Percentiles rank a stretch among this genome's conserved stretches.
Evolutionary conservation across 37 sponge, comb jelly and placozoan species (phyloP).

Genomic region (Agelas oroides): DNA sequence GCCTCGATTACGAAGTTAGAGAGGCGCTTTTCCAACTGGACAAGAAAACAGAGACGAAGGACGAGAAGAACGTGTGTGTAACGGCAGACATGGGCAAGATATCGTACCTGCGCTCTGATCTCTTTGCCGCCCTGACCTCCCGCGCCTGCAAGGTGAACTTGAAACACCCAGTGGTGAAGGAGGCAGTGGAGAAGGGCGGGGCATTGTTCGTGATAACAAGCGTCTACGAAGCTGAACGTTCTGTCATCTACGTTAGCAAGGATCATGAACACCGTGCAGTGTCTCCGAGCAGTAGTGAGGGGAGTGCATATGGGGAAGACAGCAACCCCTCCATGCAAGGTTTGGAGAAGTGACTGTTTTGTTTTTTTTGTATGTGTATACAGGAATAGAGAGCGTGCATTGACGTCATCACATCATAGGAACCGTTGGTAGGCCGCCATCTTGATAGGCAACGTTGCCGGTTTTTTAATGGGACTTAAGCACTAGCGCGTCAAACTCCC

Average conservation of each 20-base stretch:
- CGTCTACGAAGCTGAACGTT: slow-evolving; percentile 50
- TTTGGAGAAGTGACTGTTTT: too few relatives aligned
- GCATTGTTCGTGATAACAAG: slow-evolving; percentile 60
- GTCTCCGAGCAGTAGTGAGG: not conserved
- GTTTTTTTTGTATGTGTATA: too few relatives aligned
- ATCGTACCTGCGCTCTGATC: slow-evolving; percentile 30
- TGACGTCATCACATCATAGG: too few relatives aligned
- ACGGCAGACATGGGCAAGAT: slow-evolving; percentile 61
- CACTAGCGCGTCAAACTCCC: too few relatives aligned
- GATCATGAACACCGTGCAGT: too few relatives aligned
- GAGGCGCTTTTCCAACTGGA: slow-evolving; percentile 20
- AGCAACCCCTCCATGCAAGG: not conserved
- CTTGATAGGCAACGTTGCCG: too few relatives aligned
- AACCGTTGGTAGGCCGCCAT: too few relatives aligned
- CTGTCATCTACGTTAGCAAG: slow-evolving; percentile 10
- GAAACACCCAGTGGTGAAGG: slow-evolving; percentile 59
- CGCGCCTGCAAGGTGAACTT: slow-evolving; percentile 22
- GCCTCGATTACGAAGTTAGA: slow-evolving; percentile 53
- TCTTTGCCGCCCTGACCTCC: slow-evolving; percentile 10
- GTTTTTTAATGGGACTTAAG: too few relatives aligned
- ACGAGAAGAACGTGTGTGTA: slow-evolving; percentile 32
- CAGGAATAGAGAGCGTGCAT: too few relatives aligned
- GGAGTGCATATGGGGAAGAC: not conserved
- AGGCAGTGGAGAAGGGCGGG: slow-evolving; percentile 50
- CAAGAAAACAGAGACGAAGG: slow-evolving; percentile 27